phyloP scores from a whole-genome alignment of 1,140 invertebrate genomes.

The Panulirus ornatus region DNA sequence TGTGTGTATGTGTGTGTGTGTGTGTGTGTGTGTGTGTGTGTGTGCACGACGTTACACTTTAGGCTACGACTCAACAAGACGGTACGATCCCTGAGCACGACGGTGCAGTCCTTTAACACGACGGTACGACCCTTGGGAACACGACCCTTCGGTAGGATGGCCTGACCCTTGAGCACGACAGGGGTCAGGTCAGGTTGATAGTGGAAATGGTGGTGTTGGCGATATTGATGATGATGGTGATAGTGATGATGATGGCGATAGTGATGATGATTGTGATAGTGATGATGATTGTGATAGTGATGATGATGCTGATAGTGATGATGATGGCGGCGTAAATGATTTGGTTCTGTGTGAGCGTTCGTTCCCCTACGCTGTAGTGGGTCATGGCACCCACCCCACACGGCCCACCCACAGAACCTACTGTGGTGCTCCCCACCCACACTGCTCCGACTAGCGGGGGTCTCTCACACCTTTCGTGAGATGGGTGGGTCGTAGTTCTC shows the following conservation, averaged over 20 bases:
- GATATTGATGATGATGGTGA: no score
- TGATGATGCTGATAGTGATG: no score
- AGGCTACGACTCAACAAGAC: no score
- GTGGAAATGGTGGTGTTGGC: not conserved
- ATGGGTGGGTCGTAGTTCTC: no score
- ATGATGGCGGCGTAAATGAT: no score
- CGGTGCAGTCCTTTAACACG: not conserved
- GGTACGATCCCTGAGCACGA: not conserved
- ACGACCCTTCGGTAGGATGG: not conserved
- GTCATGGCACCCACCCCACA: not conserved
- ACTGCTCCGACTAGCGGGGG: not conserved
- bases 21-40: not conserved
- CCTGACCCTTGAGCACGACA: not conserved
- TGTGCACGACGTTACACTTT: not conserved
- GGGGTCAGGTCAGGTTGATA: not conserved
- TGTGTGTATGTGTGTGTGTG: not conserved
- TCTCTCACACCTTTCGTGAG: not conserved
- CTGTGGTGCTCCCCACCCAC: not conserved
- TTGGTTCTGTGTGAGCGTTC: no score
- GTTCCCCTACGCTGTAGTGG: not conserved
- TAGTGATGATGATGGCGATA: no score
- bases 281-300: no score
- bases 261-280: no score
- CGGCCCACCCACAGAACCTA: not conserved
- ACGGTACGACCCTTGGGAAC: not conserved